Evolutionary conservation across 2,888 invertebrate genomes (phyloP).

Genomic region (Omphaloscelis lunosa): DNA sequence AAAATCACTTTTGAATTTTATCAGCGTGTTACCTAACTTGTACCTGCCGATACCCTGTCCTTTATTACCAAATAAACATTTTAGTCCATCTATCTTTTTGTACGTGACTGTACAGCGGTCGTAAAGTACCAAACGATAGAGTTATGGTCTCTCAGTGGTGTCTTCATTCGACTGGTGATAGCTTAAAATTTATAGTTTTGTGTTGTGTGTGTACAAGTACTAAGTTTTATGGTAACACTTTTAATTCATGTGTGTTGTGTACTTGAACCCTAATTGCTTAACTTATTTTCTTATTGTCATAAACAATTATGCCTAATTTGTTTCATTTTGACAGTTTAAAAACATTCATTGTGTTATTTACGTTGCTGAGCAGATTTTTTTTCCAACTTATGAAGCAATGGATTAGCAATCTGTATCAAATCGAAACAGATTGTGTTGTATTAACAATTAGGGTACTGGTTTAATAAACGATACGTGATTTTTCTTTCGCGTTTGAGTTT

Average conservation of each 20-base stretch:
- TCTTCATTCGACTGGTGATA: slow-evolving; percentile 64
- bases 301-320: too few species aligned
- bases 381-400: too few species aligned
- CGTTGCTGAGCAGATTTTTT: too few species aligned
- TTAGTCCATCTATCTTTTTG: background rate
- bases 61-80: background rate
- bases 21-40: background rate
- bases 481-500: background rate
- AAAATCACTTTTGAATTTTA: background rate
- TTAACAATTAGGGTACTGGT: too few species aligned
- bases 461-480: background rate
- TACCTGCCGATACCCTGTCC: background rate
- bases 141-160: slow-evolving; percentile 65
- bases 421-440: too few species aligned
- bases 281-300: too few species aligned
- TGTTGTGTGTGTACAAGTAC: slow-evolving; percentile 17
- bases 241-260: background rate
- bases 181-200: slow-evolving; percentile 62
- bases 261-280: too few species aligned
- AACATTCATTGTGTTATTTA: too few species aligned
- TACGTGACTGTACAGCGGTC: slow-evolving; percentile 41
- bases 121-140: slow-evolving; percentile 58
- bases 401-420: too few species aligned
- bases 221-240: slow-evolving; percentile 17
- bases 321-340: too few species aligned